Evolutionary conservation across 2,797 vertebrate species (phyloP), one percentile per base, ranked within the genome.

Genomic region (Taenioides sp.): DNA sequence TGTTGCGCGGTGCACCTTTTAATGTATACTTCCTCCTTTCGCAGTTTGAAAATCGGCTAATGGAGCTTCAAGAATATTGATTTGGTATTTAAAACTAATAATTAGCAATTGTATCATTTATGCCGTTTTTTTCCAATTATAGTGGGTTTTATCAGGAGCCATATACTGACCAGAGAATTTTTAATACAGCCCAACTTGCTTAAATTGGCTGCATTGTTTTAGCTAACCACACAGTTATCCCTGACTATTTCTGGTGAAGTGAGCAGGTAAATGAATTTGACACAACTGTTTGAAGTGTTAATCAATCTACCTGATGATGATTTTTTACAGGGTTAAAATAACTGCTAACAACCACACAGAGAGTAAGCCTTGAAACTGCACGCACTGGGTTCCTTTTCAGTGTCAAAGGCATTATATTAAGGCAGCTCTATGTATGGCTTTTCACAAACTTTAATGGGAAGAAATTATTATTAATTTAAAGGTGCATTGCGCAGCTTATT

Each of bases 161-260:
- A 62, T 22, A 37, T 18, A 34, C 7, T 34, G 31, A 37, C 59
- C 7, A 31, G 7, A 34, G 28, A 22, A 5, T 20, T 10, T 34
- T n/a, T 61, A 18, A 62, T 20, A 12, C 7, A 28, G 25, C 16
- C 27, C 16, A 61, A 28, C 59, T 20, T 61, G 27, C 20, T 20
- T 37, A 34, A 62, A 62, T 37, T n/a, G 31, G 9, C 31, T 37
- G 28, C 31, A 16, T 60, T 34, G 31, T 62, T 62, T 62, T 62
- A 62, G n/a, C 60, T n/a, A 37, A 62, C 7, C 60, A n/a, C 28
- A 37, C 31, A 62, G 12, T 62, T 37, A 62, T 62, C 60, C 31
- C 14, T 28, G 60, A n/a, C 60, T 55, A 37, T n/a, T 62, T 37
- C 31, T 5, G 7, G 7, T 62, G 60, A 62, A 12, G 60, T 62